Base-by-base conservation (phyloP, 2,113 vertebrate genomes). In the Syrmaticus mikado region DNA sequence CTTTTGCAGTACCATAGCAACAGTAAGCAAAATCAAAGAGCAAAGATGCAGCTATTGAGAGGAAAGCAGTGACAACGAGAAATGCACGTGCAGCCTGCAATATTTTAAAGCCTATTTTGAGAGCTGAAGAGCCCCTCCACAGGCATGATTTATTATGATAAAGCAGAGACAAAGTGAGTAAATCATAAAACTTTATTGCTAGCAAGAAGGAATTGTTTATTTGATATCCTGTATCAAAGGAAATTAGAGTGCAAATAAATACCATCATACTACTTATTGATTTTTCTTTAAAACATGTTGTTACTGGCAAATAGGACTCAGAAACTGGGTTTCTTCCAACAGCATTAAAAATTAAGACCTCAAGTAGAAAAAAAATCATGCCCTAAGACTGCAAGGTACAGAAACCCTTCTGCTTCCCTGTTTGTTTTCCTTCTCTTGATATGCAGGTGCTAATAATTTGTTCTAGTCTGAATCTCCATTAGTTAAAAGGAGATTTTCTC, bases 341-440 rank as follows among this genome's bases (percentile, higher is more conserved):
- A 52, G 17, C 60, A n/a, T 65, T 30, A 52, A 53, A 65, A 40
- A 52, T 48, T 28, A 25, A 52, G 46, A 48, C 60, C 41, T 68
- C 55, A 55, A 83, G 55, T 82, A 32, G 41, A 38, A 57, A 55
- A 1, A 7, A 55, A 34, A 41, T 57, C 9, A 19, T 57, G 30
- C 30, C 30, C 10, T 74, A 60, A 30, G 30, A 64, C 52, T 64
- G 36, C 28, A 38, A 67, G 38, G 55, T 52, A 38, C 77, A 83
- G 65, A 68, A 41, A 57, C 21, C 32, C 60, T 67, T 58, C 84
- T 36, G 52, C 67, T 85, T 76, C 66, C 55, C 46, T 57, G 36
- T 45, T 87, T 46, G 46, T 89, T 93, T 87, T 80, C 70, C 71
- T 88, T 85, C 61, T 62, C 71, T 82, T 80, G 73, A 66, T 66